Conservation (phyloP, 1,140 invertebrate genomes). For the Protaetia brevitarsis region DNA sequence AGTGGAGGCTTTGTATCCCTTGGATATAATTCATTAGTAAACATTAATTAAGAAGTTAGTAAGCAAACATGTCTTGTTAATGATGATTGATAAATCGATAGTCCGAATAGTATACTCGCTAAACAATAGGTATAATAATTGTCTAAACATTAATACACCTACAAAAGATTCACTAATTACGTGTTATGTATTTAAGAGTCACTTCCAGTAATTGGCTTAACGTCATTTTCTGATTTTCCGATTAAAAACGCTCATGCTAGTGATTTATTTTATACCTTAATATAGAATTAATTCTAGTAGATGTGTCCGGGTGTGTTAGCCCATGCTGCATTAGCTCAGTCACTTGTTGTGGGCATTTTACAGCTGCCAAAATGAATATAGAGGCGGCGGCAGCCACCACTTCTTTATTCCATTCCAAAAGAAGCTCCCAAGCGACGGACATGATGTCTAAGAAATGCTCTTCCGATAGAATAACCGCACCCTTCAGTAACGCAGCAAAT, state of each 20-base stretch:
- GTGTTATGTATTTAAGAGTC: too few relatives aligned
- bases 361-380: constrained; percentile 87
- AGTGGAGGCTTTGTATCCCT: too few relatives aligned
- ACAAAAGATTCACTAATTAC: neutral
- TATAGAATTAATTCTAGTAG: constrained; percentile 73
- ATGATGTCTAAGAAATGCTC: constrained; percentile 86
- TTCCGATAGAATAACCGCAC: constrained; percentile 83
- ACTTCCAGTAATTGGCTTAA: neutral
- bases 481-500: constrained; percentile 85
- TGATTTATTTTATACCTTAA: constrained; percentile 60
- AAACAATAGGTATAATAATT: too few relatives aligned
- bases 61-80: too few relatives aligned
- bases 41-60: too few relatives aligned
- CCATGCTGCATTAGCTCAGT: constrained; percentile 84
- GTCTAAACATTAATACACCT: too few relatives aligned
- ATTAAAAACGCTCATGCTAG: constrained; percentile 44
- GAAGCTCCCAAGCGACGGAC: constrained; percentile 89
- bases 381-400: constrained; percentile 79
- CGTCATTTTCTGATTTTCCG: neutral
- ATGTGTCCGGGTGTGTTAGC: constrained; percentile 77
- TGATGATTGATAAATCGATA: too few relatives aligned
- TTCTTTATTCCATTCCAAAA: constrained; percentile 65
- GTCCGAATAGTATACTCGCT: too few relatives aligned
- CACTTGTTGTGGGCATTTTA: constrained; percentile 83
- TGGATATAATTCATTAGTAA: too few relatives aligned